Percentiles rank a stretch among this genome's conserved stretches.
Evolutionary conservation across 2,113 vertebrate species (phyloP).

Genomic region (Triplophysa rosa): DNA sequence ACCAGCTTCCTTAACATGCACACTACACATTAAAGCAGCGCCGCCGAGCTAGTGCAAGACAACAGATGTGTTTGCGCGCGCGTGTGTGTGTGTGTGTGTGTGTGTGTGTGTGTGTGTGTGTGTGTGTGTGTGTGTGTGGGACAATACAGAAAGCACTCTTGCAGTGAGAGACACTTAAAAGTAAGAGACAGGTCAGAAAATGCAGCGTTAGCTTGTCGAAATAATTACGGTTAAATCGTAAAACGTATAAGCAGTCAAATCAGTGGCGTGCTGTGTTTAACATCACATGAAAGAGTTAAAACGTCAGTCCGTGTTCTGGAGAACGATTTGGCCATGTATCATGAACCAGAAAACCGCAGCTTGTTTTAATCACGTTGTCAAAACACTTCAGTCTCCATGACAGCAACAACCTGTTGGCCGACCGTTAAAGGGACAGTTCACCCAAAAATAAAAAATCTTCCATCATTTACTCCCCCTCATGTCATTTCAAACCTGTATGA

Average conservation of each 20-base stretch:
- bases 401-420: background rate
- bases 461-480: too few relatives aligned
- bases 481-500: too few relatives aligned
- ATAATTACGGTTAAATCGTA: background rate
- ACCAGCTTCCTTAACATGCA: background rate
- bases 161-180: background rate
- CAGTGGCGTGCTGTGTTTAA: too few relatives aligned
- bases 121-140: background rate
- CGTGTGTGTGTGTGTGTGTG: too few relatives aligned
- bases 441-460: too few relatives aligned
- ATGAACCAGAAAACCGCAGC: conserved; percentile 29
- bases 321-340: conserved; percentile 4
- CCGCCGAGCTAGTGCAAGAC: background rate
- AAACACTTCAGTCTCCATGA: conserved; percentile 18
- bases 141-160: background rate
- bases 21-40: background rate
- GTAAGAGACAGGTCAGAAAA: background rate
- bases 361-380: conserved; percentile 14
- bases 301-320: background rate
- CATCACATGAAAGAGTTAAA: background rate
- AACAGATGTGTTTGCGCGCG: background rate
- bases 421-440: too few relatives aligned
- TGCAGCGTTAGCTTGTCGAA: background rate
- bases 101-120: too few relatives aligned
- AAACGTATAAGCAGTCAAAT: too few relatives aligned